Evolutionary conservation across 2,113 vertebrate genomes (phyloP).

Genomic region (Cinclus cinclus): DNA sequence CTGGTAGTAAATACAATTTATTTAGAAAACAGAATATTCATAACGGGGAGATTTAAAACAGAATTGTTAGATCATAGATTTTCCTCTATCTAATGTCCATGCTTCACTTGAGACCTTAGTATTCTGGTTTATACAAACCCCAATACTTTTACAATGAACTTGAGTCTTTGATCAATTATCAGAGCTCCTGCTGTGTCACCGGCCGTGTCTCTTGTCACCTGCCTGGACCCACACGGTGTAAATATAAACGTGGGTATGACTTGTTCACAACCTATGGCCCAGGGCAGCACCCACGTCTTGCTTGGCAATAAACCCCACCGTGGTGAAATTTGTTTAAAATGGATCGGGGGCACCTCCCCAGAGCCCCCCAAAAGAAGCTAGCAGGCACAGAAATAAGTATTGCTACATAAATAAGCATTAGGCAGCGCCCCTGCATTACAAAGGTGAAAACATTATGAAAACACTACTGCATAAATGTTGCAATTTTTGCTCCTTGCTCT

Average conservation of each 20-base stretch:
- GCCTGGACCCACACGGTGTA: neutral
- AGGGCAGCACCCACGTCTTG: rapidly evolving
- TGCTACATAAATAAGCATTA: neutral
- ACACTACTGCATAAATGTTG: neutral
- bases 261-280: neutral
- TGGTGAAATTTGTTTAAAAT: neutral
- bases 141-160: too few relatives aligned
- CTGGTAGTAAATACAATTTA: too few relatives aligned
- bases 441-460: neutral
- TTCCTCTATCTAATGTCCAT: too few relatives aligned
- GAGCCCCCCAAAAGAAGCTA: neutral
- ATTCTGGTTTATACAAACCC: too few relatives aligned
- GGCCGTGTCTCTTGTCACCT: neutral
- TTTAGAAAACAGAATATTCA: too few relatives aligned
- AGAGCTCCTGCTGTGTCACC: neutral
- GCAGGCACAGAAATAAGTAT: rapidly evolving
- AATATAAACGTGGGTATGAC: too few relatives aligned
- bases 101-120: too few relatives aligned
- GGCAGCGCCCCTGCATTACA: neutral
- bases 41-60: too few relatives aligned
- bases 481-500: neutral
- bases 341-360: neutral
- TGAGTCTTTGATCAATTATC: too few relatives aligned
- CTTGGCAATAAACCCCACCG: neutral
- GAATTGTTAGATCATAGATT: too few relatives aligned